phyloP scores from a whole-genome alignment of 1,140 invertebrate species.

The Condylostylus longicornis region DNA sequence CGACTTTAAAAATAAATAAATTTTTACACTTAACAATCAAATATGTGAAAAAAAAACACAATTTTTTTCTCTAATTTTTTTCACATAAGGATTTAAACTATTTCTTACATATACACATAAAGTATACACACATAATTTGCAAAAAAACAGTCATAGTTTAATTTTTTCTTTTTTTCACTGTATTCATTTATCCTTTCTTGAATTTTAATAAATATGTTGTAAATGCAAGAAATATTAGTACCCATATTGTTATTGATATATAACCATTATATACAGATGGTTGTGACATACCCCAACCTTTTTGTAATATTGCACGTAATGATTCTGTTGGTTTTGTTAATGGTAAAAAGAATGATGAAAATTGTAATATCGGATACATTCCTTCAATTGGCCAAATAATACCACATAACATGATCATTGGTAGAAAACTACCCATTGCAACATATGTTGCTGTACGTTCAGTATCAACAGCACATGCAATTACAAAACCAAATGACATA shows the following conservation, averaged over 20 bases:
- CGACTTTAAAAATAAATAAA: too few relatives aligned
- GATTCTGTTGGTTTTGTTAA: slow-evolving; percentile 88
- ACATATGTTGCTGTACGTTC: slow-evolving; percentile 86
- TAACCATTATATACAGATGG: slow-evolving; percentile 75
- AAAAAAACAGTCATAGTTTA: too few relatives aligned
- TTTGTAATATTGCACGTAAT: slow-evolving; percentile 68
- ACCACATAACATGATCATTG: slow-evolving; percentile 77
- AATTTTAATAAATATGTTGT: slow-evolving; percentile 68
- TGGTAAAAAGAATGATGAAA: slow-evolving; percentile 66
- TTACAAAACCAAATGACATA: slow-evolving; percentile 87
- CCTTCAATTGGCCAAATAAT: slow-evolving; percentile 74
- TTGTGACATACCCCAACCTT: slow-evolving; percentile 67
- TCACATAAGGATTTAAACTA: too few relatives aligned
- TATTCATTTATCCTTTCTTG: slow-evolving; percentile 60
- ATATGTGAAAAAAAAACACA: too few relatives aligned
- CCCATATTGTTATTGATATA: slow-evolving; percentile 70
- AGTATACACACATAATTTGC: too few relatives aligned
- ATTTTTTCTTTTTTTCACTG: too few relatives aligned
- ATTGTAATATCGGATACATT: slow-evolving; percentile 64
- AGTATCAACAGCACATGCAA: slow-evolving; percentile 72
- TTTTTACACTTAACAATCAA: too few relatives aligned
- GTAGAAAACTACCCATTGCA: slow-evolving; percentile 83
- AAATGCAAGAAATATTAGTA: slow-evolving; percentile 60
- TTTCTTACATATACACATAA: too few relatives aligned
- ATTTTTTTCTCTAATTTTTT: too few relatives aligned